Evolutionary conservation across 1,140 invertebrate species (phyloP), one percentile per base, ranked within the genome.

Genomic region (Cyclargus thomasi): DNA sequence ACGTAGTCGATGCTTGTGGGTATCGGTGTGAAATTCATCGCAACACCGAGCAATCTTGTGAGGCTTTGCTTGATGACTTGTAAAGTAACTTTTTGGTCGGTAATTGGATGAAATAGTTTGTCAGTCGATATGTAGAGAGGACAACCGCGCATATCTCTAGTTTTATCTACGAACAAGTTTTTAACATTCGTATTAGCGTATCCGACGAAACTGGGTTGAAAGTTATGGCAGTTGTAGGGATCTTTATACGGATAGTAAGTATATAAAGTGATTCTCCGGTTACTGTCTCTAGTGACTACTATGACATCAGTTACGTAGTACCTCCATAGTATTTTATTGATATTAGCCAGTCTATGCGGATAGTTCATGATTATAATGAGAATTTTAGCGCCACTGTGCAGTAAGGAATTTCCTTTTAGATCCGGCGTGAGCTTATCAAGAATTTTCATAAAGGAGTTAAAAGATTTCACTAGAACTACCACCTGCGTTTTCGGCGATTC

Each of bases 71-170:
- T 84, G 17, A 82, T 75, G 20, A 80, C 72, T 64, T 87, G 76
- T 53, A 85, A 63, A 11, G 77, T 74, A 65, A 82, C 76, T 63
- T 81, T 81, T n/a, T 78, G 67, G 53, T 84, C 81, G 53, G 71
- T 80, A 7, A 71, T 70, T 7, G 81, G 82, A 68, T 82, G 71
- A 22, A 81, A 79, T 1, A 85, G 53, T 70, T 84, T 85, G 35
- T 83, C 82, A 0, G 82, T 87, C 7, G 85, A 82, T 65, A 87
- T 80, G 64, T 83, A 84, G 22, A 87, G 65, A 2, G 85, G 83
- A 69, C 83, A 85, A 57, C 73, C 74, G 39, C 79, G 73, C 82
- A 87, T 85, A 18, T 85, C 75, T 22, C 65, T 66, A 76, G 83
- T 82, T 75, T 86, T 86, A 57, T 86, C 73, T 1, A 76, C 73